Evolutionary conservation across 1,140 invertebrate species (phyloP), one percentile per base, ranked within the genome.

Genomic region (Bombus superbus): DNA sequence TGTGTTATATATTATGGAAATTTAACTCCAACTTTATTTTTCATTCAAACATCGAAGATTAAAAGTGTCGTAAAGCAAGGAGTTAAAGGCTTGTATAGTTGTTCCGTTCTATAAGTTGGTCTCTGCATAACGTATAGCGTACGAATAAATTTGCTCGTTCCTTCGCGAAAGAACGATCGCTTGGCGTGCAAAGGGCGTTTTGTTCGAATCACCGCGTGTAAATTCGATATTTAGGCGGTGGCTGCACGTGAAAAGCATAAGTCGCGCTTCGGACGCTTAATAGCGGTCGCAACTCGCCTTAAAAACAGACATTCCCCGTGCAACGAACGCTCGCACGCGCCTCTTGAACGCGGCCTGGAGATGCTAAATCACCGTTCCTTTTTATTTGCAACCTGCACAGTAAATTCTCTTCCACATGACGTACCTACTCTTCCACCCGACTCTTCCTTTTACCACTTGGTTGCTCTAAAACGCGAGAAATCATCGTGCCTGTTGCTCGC

Each of bases 161-260:
- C 42, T n/a, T 68, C 53, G 35, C 71, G 44, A 3, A 40, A 42
- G n/a, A 44, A 32, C 15, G 42, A 73, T 73, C 25, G 74, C 10
- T 35, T 42, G 35, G 53, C 40, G 53, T 40, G 64, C 32, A 42
- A 59, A 35, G 53, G 38, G n/a, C 32, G 72, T 64, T 75, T 38
- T 32, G 57, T 66, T 76, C 35, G 81, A 64, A 64, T 75, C 69
- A 32, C 40, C 42, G 74, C 35, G 44, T 40, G n/a, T 83, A 69
- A 78, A 77, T 83, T 78, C 44, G 73, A 69, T 77, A 83, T 83
- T 83, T 83, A 77, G 81, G 44, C 62, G 40, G 68, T 79, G 77
- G 68, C 66, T 18, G 73, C 84, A 88, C 84, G 57, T 86, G 85
- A 82, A 86, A 86, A 76, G 69, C 75, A 86, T 88, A 88, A 88